phyloP scores from a whole-genome alignment of 2,888 invertebrate species.

The Rhamphomyia laevipes region DNA sequence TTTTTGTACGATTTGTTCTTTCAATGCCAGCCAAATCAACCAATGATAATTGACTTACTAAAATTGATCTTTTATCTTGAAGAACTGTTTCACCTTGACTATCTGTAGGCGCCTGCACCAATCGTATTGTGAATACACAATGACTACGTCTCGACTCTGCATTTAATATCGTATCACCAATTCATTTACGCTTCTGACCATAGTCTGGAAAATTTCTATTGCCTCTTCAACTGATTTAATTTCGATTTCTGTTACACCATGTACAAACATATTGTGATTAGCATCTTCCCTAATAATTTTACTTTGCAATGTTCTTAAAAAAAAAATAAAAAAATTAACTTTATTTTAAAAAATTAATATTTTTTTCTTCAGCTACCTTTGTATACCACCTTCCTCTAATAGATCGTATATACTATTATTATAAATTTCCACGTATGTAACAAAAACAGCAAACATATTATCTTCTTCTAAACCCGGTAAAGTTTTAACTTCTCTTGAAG shows the following conservation, averaged over 20 bases:
- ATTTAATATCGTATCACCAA: slow-evolving; percentile 88
- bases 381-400: slow-evolving; percentile 69
- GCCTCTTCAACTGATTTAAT: slow-evolving; percentile 91
- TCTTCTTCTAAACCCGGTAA: slow-evolving; percentile 63
- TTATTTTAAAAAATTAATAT: slow-evolving; percentile 1
- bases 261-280: slow-evolving; percentile 84
- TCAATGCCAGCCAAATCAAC: slow-evolving; percentile 98
- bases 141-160: slow-evolving; percentile 94
- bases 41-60: slow-evolving; percentile 82
- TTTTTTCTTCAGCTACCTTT: slow-evolving; percentile 39
- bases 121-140: slow-evolving; percentile 86
- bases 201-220: slow-evolving; percentile 73
- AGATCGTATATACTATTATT: slow-evolving; percentile 95
- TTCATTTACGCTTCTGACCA: slow-evolving; percentile 82
- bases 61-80: slow-evolving; percentile 66
- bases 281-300: slow-evolving; percentile 84
- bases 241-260: slow-evolving; percentile 86
- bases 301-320: slow-evolving; percentile 66
- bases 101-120: slow-evolving; percentile 69
- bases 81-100: slow-evolving; percentile 62
- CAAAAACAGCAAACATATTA: slow-evolving; percentile 79
- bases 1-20: slow-evolving; percentile 82
- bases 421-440: slow-evolving; percentile 93
- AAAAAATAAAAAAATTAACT: slow-evolving; percentile 13
- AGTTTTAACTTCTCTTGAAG: slow-evolving; percentile 45